A percentile compares a stretch with the other conserved stretches of the same genome.
Evolutionary conservation across 2,113 vertebrate genomes (phyloP).

Genomic region (Mungos mungo): DNA sequence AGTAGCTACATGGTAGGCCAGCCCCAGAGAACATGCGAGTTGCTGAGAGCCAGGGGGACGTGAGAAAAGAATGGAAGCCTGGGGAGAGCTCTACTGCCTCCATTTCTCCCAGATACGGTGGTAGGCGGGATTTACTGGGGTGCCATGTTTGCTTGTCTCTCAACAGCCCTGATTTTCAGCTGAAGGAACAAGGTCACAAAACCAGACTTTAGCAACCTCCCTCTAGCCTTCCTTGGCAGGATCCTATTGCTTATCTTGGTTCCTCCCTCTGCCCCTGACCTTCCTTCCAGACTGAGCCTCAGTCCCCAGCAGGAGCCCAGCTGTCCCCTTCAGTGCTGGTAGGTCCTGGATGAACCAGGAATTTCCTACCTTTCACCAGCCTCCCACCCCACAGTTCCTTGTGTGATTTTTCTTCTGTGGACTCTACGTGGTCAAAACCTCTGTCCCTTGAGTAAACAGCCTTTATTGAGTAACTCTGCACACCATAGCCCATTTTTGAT

Average conservation of each 20-base stretch:
- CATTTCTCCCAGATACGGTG: not conserved
- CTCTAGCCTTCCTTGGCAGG: not conserved
- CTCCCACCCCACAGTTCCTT: not conserved
- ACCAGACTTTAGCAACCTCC: not conserved
- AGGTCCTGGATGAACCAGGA: not conserved
- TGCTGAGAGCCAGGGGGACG: not conserved
- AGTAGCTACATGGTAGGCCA: not conserved
- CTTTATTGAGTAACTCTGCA: not conserved
- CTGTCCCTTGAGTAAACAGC: not conserved
- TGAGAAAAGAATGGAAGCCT: not conserved
- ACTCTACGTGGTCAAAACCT: not conserved
- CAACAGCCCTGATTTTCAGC: not conserved
- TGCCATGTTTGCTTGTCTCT: not conserved
- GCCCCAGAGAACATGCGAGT: not conserved
- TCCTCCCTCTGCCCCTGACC: not conserved
- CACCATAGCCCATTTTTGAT: not conserved
- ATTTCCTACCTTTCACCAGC: not conserved
- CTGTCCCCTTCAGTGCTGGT: too few species aligned
- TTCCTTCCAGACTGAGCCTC: not conserved
- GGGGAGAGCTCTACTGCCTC: too few species aligned
- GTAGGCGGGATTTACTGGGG: not conserved
- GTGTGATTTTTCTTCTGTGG: not conserved
- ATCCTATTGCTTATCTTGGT: fast-evolving
- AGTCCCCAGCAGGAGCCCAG: not conserved
- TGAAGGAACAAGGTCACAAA: not conserved